phyloP scores from a whole-genome alignment of 2,888 invertebrate species.

The Hirtodrosophila trivittata region DNA sequence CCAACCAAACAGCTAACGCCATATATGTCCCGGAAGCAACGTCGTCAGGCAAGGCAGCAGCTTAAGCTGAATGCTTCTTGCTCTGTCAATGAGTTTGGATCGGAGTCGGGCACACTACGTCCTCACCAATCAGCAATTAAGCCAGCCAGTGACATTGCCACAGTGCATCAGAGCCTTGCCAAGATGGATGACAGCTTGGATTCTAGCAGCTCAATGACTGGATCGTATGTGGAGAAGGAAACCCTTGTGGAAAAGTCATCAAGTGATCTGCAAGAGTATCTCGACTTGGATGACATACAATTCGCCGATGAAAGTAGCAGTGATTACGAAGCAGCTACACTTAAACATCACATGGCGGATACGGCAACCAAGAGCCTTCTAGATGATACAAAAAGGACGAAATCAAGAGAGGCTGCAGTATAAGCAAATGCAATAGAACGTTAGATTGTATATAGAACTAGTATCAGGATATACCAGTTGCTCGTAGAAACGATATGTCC shows the following conservation, averaged over 20 bases:
- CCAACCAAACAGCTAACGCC: constrained; percentile 66
- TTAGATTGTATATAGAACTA: constrained; percentile 45
- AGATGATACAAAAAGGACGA: constrained; percentile 22
- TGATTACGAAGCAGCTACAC: constrained; percentile 64
- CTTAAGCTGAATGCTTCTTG: constrained; percentile 58
- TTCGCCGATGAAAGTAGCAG: constrained; percentile 87
- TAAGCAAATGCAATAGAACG: constrained; percentile 19
- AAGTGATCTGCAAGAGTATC: constrained; percentile 85
- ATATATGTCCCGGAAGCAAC: constrained; percentile 71
- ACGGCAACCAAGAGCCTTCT: constrained; percentile 18
- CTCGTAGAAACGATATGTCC: constrained; percentile 37
- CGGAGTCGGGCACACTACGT: constrained; percentile 28
- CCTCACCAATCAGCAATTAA: constrained; percentile 7
- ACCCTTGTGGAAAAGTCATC: constrained; percentile 88
- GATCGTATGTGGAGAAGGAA: constrained; percentile 86
- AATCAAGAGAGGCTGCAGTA: constrained; percentile 60
- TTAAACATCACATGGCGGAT: constrained; percentile 42
- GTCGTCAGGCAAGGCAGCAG: constrained; percentile 70
- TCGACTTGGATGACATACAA: constrained; percentile 87
- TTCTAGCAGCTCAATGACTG: constrained; percentile 72
- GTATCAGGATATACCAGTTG: constrained; percentile 17
- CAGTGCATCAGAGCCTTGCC: constrained; percentile 40
- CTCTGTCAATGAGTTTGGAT: constrained; percentile 47
- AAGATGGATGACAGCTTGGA: constrained; percentile 45
- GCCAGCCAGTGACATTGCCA: constrained; percentile 43